Evolutionary conservation across 2,888 invertebrate genomes (phyloP).

Genomic region (Cacoxenus indagator): DNA sequence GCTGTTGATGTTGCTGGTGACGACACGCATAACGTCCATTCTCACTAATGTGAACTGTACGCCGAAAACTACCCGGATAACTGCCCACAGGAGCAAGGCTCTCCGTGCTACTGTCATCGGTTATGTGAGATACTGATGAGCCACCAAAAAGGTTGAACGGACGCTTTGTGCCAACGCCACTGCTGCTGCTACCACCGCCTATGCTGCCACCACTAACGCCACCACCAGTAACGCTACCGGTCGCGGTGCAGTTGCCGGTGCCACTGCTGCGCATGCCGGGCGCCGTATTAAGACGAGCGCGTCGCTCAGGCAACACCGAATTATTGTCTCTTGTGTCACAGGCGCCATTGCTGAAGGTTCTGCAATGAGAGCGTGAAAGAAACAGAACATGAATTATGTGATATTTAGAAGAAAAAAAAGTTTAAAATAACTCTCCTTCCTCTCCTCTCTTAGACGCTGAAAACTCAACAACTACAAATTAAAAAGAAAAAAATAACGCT

Average conservation of each 20-base stretch:
- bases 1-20: conserved; percentile 77
- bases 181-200: conserved; percentile 44
- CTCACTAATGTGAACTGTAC: conserved; percentile 71
- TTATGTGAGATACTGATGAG: conserved; percentile 65
- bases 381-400: not conserved
- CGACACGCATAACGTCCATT: conserved; percentile 41
- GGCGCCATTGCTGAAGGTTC: conserved; percentile 71
- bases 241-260: conserved; percentile 31
- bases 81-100: conserved; percentile 77
- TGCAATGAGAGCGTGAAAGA: conserved; percentile 57
- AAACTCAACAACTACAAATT: too few relatives aligned
- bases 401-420: not conserved
- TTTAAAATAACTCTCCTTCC: conserved; percentile 35
- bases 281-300: conserved; percentile 68
- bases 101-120: conserved; percentile 81
- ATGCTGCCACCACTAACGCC: conserved; percentile 27
- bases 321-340: conserved; percentile 50
- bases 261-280: conserved; percentile 61
- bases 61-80: conserved; percentile 56
- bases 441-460: too few relatives aligned
- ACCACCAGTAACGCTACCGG: conserved; percentile 31
- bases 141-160: conserved; percentile 61
- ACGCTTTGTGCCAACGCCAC: conserved; percentile 54
- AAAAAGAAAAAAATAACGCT: too few relatives aligned
- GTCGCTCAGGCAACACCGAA: conserved; percentile 57